Evolutionary conservation across 2,113 vertebrate species (phyloP), one percentile per base, ranked within the genome.

Genomic region (Boulengeromyrus knoepffleri): DNA sequence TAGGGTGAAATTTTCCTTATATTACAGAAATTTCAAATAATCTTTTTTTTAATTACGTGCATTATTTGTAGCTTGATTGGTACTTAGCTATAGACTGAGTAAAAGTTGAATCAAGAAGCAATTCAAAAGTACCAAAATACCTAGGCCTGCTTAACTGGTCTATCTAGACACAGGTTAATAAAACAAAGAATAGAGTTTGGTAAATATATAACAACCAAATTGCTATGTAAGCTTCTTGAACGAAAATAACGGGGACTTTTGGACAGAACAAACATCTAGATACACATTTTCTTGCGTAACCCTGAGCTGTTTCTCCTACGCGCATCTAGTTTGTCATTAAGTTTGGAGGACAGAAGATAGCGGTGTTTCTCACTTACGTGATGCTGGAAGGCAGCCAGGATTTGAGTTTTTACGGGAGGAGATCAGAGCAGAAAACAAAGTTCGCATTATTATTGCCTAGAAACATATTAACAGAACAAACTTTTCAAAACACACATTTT

Each of bases 221-320:
- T 19, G 74, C 62, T 31, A 31, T 70, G 62, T 31, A 31, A 12
- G 27, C 36, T 80, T 80, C 74, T 80, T 80, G 36, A 42, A 42
- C 74, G 5, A 80, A 80, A 80, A 80, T 80, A 19, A 80, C 74
- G 15, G 74, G 74, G 74, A 42, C 74, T 80, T 80, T 80, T 39
- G 74, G 31, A 80, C 74, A 80, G 74, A 80, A 42, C 74, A 80
- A 80, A 80, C 36, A 80, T 80, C 74, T 80, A 80, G 31, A 80
- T 42, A 80, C 1, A 80, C 36, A 42, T 80, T 80, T 80, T 42
- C 36, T 80, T 80, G 74, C 74, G 74, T 80, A 42, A 80, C 36
- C 74, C 31, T 80, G 74, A 36, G 13, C 74, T 80, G 74, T 80
- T 80, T 80, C 36, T 42, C 74, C 5, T 80, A 39, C 36, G 31